phyloP scores from a whole-genome alignment of 2,888 invertebrate species.

The Megalurothrips usitatus region DNA sequence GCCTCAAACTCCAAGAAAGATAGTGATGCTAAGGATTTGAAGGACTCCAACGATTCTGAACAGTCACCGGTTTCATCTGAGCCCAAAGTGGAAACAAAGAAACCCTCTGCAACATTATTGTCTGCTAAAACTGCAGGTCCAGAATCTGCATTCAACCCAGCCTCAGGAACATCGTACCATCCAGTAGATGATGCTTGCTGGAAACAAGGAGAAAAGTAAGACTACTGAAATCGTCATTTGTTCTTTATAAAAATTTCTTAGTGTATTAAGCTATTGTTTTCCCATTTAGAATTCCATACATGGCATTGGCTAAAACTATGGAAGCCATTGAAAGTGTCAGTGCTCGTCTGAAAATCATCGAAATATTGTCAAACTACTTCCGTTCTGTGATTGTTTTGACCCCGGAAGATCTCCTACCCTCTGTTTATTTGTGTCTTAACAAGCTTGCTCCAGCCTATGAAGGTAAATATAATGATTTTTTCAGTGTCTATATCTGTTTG shows the following conservation, averaged over 20 bases:
- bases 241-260: background rate
- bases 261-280: background rate
- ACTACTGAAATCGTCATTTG: conserved; percentile 31
- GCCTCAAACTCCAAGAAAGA: too few species aligned
- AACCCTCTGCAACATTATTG: conserved; percentile 27
- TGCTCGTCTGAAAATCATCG: conserved; percentile 83
- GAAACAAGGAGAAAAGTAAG: conserved; percentile 64
- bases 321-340: conserved; percentile 83
- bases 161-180: conserved; percentile 63
- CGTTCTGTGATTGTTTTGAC: conserved; percentile 83
- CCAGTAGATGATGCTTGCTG: conserved; percentile 81
- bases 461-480: conserved; percentile 50
- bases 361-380: conserved; percentile 86
- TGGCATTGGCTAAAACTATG: conserved; percentile 85
- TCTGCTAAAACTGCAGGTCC: conserved; percentile 31
- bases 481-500: background rate
- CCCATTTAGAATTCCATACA: conserved; percentile 70
- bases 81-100: conserved; percentile 35
- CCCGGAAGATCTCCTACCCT: conserved; percentile 83
- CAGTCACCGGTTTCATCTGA: background rate
- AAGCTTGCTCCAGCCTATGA: conserved; percentile 94
- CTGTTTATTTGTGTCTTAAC: conserved; percentile 93
- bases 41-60: too few species aligned
- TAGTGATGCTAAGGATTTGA: too few species aligned
- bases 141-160: conserved; percentile 63